These are phyloP conservation scores for Melanotaenia trifasciata DNA, from an alignment of 2,797 vertebrate species.

Conservation along the genomic window DNA sequence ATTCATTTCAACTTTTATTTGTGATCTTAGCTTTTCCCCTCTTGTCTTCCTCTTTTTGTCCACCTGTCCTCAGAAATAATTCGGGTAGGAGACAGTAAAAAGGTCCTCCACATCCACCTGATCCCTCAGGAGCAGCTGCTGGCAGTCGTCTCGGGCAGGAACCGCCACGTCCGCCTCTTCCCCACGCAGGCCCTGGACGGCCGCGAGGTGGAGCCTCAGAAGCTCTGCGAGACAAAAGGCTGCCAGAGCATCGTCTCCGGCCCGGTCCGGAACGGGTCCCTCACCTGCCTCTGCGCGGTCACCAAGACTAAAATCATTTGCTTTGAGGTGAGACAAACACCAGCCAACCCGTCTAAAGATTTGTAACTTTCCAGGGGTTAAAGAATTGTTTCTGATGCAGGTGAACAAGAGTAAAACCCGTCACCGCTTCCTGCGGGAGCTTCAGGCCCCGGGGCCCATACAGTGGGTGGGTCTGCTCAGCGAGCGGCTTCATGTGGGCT, in stretches of 20 bases:
- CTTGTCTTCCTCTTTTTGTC: neutral
- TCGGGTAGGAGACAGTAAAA: constrained; percentile 96
- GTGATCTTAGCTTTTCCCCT: neutral
- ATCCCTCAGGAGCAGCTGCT: constrained; percentile 94
- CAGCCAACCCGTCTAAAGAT: too few relatives aligned
- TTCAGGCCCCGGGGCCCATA: constrained; percentile 89
- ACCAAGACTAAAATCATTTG: constrained; percentile 96
- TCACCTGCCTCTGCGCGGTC: constrained; percentile 94
- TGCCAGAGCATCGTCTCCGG: constrained; percentile 94
- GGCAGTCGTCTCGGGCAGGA: constrained; percentile 96
- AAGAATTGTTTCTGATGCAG: constrained; percentile 26
- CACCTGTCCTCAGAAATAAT: constrained; percentile 88
- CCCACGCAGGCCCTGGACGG: constrained; percentile 91
- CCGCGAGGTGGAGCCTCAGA: constrained; percentile 92
- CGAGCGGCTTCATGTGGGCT: constrained; percentile 94
- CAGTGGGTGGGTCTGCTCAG: constrained; percentile 97
- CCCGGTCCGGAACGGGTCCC: constrained; percentile 85
- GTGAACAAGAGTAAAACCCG: constrained; percentile 91
- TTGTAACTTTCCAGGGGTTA: too few relatives aligned
- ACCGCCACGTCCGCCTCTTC: constrained; percentile 95
- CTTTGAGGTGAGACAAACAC: constrained; percentile 84
- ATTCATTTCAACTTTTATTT: neutral
- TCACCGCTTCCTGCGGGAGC: constrained; percentile 92
- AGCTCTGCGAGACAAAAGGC: constrained; percentile 94
- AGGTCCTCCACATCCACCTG: constrained; percentile 95